Evolutionary conservation across 2,797 vertebrate species (phyloP), one percentile per base, ranked within the genome.

Genomic region (Chromis chromis): DNA sequence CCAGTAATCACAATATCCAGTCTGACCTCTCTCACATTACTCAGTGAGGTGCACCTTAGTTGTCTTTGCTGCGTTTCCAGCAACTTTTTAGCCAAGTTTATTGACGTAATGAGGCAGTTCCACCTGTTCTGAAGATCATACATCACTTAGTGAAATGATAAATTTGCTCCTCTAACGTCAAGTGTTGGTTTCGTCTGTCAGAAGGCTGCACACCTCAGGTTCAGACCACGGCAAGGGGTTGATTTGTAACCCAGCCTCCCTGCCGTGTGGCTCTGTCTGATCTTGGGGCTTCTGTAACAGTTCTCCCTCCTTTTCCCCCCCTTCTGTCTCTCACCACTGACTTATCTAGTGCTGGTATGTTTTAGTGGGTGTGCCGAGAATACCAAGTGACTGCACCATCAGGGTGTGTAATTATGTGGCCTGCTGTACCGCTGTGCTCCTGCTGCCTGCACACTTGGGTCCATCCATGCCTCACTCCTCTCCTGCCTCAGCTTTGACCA

Each of bases 291-390:
- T 74, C 81, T 76, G 68, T 67, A 79, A 61, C 57, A 76, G 50
- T 57, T 72, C 65, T 70, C 39, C 36, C 36, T 65, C 40, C 24
- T 39, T 21, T 59, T 61, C 52, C 60, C 59, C 60, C 55, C 61
- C 69, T 71, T 75, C 56, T 10, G 48, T 68, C 68, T 76, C 72
- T 74, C 63, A 56, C 76, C 63, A 9, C 65, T 60, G 74, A 78
- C 87, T 88, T 90, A 85, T 89, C 88, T 82, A 63, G 66, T 81
- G 88, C 80, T 81, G 81, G 83, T 91, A 88, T 93, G 90, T 92
- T 92, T 92, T 89, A 78, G 74, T 61, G 69, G 77, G 19, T 91
- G 92, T 93, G 93, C 85, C 81, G 86, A 87, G 94, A 94, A 95
- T 95, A 93, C 86, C 87, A 94, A 95, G 89, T 88, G 84, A 81